Percentiles rank a stretch among this genome's conserved stretches.
phyloP scores from a whole-genome alignment of 1,140 invertebrate species.

The Drosophila obscura region DNA sequence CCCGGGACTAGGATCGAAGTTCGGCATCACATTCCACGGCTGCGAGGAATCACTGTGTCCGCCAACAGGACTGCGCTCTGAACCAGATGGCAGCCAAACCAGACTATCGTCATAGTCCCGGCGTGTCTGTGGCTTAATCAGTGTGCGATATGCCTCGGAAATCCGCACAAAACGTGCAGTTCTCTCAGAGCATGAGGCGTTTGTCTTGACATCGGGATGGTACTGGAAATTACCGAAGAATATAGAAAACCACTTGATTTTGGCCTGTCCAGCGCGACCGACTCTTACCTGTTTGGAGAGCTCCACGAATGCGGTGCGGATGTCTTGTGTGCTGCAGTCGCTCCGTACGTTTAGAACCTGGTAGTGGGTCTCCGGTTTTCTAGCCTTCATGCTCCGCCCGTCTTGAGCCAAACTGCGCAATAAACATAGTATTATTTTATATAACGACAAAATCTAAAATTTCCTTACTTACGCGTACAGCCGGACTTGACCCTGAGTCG shows the following conservation, averaged over 20 bases:
- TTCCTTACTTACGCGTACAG: constrained; percentile 55
- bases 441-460: constrained; percentile 40
- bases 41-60: constrained; percentile 24
- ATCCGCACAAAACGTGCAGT: constrained; percentile 85
- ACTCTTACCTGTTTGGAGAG: constrained; percentile 85
- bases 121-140: constrained; percentile 86
- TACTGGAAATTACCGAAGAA: constrained; percentile 59
- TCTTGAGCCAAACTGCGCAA: constrained; percentile 47
- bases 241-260: background rate
- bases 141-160: constrained; percentile 87
- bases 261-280: rapidly evolving
- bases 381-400: background rate
- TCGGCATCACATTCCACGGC: constrained; percentile 75
- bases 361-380: constrained; percentile 84
- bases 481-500: constrained; percentile 2
- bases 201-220: constrained; percentile 87
- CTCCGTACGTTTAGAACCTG: constrained; percentile 85
- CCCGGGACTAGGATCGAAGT: constrained; percentile 71
- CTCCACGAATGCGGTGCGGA: constrained; percentile 85
- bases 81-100: constrained; percentile 39
- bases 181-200: constrained; percentile 84
- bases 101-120: constrained; percentile 85
- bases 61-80: constrained; percentile 22
- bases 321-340: constrained; percentile 85
- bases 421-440: constrained; percentile 46